A percentile compares a stretch with the other conserved stretches of the same genome.
Conservation (phyloP, 2,113 vertebrate genomes). For the Excalfactoria chinensis region DNA sequence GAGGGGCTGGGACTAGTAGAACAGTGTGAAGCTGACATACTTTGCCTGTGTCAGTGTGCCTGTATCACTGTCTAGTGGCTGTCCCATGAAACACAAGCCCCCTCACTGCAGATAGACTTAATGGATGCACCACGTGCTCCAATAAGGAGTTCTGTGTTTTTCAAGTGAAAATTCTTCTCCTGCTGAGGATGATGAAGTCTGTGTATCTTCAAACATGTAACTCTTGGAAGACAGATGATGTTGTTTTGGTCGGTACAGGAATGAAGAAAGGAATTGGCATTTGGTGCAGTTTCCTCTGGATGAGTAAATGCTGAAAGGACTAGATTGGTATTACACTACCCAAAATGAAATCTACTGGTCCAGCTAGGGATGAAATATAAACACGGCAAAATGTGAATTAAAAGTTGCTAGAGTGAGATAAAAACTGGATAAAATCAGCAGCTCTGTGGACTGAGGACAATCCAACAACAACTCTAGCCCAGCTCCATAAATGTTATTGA, state of each 20-base stretch:
- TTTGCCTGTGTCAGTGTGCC: conserved; percentile 29
- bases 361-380: conserved; percentile 30
- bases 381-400: conserved; percentile 62
- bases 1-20: background rate
- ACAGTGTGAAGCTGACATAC: background rate
- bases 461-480: conserved; percentile 69
- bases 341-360: conserved; percentile 7
- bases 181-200: conserved; percentile 32
- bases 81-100: conserved; percentile 32
- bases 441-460: conserved; percentile 58
- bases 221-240: background rate
- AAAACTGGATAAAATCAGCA: conserved; percentile 60
- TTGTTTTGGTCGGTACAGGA: conserved; percentile 23
- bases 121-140: conserved; percentile 35
- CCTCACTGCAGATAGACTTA: conserved; percentile 14
- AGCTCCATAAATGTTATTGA: conserved; percentile 75
- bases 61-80: conserved; percentile 72
- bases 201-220: conserved; percentile 7
- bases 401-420: conserved; percentile 38
- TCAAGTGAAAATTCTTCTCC: conserved; percentile 38
- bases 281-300: background rate
- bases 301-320: background rate
- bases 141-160: background rate
- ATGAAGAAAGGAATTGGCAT: conserved; percentile 17
- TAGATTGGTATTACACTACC: background rate